phyloP scores from a whole-genome alignment of 2,797 vertebrate species.

The Florisuga fusca region DNA sequence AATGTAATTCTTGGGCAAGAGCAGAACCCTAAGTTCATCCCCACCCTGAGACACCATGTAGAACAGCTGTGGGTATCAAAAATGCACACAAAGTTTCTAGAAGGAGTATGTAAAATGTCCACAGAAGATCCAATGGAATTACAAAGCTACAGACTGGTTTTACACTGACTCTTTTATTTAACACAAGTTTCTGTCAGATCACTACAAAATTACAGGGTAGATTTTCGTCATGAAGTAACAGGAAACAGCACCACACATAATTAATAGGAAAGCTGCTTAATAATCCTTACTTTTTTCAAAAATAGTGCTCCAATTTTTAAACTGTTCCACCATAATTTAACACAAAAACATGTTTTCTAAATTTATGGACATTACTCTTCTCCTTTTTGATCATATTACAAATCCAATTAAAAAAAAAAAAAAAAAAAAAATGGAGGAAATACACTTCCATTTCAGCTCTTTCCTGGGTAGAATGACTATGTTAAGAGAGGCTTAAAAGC shows the following conservation, averaged over 20 bases:
- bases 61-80: not conserved
- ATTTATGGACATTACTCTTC: not conserved
- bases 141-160: not conserved
- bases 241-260: not conserved
- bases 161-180: not conserved
- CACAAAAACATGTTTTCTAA: not conserved
- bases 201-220: not conserved
- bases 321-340: not conserved
- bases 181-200: not conserved
- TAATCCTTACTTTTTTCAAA: not conserved
- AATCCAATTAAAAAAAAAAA: not conserved
- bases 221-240: not conserved
- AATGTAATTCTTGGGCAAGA: not conserved
- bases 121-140: not conserved
- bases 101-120: not conserved
- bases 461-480: not conserved
- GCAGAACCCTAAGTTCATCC: not conserved
- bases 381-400: not conserved
- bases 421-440: not conserved
- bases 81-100: rapidly evolving
- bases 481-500: not conserved
- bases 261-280: not conserved
- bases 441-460: not conserved
- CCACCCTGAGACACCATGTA: not conserved
- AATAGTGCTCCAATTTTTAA: not conserved